Evolutionary conservation across 2,113 vertebrate species (phyloP).

Genomic region (Lethenteron camtschaticum): DNA sequence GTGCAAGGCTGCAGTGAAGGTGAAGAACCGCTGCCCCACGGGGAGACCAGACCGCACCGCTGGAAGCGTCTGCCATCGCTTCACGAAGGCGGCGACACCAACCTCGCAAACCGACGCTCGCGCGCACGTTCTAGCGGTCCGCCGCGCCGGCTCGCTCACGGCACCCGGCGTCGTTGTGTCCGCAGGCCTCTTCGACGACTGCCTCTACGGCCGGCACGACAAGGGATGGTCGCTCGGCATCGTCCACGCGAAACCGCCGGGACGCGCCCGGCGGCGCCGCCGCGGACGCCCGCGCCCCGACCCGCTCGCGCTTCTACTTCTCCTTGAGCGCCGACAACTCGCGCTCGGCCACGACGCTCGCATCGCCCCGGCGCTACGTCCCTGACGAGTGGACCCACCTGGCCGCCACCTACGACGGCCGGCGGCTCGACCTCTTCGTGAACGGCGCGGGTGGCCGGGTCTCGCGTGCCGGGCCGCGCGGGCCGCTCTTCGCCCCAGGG

Average conservation of each 20-base stretch:
- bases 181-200: conserved; percentile 80
- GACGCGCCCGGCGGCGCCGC: conserved; percentile 22
- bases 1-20: too few species aligned
- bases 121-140: too few species aligned
- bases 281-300: background rate
- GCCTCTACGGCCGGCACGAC: conserved; percentile 48
- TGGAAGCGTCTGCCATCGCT: too few species aligned
- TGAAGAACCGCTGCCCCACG: too few species aligned
- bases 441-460: conserved; percentile 22
- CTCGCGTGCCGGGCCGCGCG: conserved; percentile 41
- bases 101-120: too few species aligned
- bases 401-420: conserved; percentile 48
- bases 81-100: too few species aligned
- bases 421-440: conserved; percentile 46
- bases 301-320: conserved; percentile 49
- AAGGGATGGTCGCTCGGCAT: conserved; percentile 85
- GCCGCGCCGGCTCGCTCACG: too few species aligned
- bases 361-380: conserved; percentile 32
- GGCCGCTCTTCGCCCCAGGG: conserved; percentile 52
- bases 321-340: conserved; percentile 65
- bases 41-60: too few species aligned
- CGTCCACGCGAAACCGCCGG: conserved; percentile 26
- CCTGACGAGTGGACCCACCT: conserved; percentile 50
- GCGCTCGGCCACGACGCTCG: conserved; percentile 31
- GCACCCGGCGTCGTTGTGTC: too few species aligned